Conservation (phyloP, 2,888 invertebrate species). For the Zeuzera pyrina region DNA sequence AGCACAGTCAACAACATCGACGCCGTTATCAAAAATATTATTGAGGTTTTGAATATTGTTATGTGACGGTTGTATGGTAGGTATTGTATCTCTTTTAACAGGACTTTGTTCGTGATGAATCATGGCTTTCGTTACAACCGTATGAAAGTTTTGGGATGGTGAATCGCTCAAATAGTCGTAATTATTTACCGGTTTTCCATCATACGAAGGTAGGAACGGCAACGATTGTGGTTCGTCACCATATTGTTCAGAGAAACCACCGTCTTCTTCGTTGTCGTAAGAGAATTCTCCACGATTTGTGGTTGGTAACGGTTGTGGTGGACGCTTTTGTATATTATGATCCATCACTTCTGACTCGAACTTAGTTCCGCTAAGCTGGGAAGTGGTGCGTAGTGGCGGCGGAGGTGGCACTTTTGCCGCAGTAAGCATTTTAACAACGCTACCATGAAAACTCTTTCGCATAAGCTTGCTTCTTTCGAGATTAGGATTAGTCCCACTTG, state of each 20-base stretch:
- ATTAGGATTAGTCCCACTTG: slow-evolving; percentile 82
- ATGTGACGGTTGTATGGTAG: slow-evolving; percentile 34
- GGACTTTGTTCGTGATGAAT: slow-evolving; percentile 88
- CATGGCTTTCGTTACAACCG: slow-evolving; percentile 88
- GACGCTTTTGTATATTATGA: slow-evolving; percentile 49
- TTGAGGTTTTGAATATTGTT: slow-evolving; percentile 52
- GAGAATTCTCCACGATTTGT: slow-evolving; percentile 25
- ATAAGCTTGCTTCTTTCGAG: slow-evolving; percentile 89
- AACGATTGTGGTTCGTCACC: slow-evolving; percentile 75
- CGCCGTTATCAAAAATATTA: slow-evolving; percentile 58
- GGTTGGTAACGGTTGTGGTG: slow-evolving; percentile 51
- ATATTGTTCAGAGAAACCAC: slow-evolving; percentile 65
- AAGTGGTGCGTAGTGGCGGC: slow-evolving; percentile 88
- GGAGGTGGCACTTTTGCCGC: slow-evolving; percentile 90
- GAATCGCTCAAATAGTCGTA: slow-evolving; percentile 54
- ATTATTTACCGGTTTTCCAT: slow-evolving; percentile 47
- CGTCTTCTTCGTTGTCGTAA: slow-evolving; percentile 57
- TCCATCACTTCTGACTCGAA: slow-evolving; percentile 71
- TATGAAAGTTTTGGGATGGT: slow-evolving; percentile 70
- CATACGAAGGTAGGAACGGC: slow-evolving; percentile 74
- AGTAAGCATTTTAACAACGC: slow-evolving; percentile 85
- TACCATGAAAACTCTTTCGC: slow-evolving; percentile 91
- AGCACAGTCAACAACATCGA: slow-evolving; percentile 78
- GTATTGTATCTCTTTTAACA: slow-evolving; percentile 59
- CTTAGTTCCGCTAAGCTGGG: slow-evolving; percentile 83